Base-by-base conservation (phyloP, 2,888 invertebrate genomes). In the Tetrapedia diversipes region DNA sequence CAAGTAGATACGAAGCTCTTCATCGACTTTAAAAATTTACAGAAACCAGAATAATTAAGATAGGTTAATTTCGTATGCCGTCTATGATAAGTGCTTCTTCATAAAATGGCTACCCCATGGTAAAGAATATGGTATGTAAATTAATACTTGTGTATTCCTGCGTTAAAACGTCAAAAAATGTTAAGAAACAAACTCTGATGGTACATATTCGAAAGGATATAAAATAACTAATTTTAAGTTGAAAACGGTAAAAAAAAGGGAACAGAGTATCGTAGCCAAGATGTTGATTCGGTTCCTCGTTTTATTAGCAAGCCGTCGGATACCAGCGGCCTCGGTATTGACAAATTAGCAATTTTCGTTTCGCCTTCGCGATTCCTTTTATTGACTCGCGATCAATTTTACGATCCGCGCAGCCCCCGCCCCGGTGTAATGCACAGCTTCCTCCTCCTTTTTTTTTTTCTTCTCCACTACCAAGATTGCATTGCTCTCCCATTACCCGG, bases 401-500 rank as follows among this genome's bases (percentile, higher is more conserved):
- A 54, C 51, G 56, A 70, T 74, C 54, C 59, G 27, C 32, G 22
- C 22, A 32, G 34, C 41, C 22, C 53, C 43, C 47, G 22, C 51
- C 27, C 11, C 56, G 16, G 11, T 29, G 56, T 41, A 69, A 56
- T 49, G 45, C 53, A 54, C 54, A 53, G 34, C 49, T 8, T 47
- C n/a, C 14, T 49, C 27, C 47, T 53, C 53, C 19, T 39, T n/a
- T 4, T 24, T 22, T 39, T n/a, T 19, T 39, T 41, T 24, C n/a
- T 53, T 24, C 27, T 39, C 27, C 11, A n/a, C 6, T 24, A 6
- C 57, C 57, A 68, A 72, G 60, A 66, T 75, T 54, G 71, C 72
- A 60, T 71, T 72, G 65, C 71, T 71, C 72, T 75, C 54, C 65
- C 65, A 66, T 75, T 75, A 75, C 64, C 43, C 39, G 61, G 11